phyloP scores from a whole-genome alignment of 1,140 invertebrate species.

The Lysiphlebus fabarum region DNA sequence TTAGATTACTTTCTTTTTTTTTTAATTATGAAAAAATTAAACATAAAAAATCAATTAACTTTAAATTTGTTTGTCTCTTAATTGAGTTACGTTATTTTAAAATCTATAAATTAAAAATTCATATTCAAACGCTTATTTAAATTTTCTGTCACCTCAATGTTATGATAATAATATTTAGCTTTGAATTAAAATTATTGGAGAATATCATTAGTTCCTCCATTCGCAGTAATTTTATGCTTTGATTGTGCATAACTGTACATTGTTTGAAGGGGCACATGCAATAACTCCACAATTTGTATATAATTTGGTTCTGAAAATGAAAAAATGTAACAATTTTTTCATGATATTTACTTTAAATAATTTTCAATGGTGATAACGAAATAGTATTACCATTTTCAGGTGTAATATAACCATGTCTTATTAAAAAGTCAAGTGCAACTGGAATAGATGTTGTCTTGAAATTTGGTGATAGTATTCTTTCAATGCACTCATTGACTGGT shows the following conservation, averaged over 20 bases:
- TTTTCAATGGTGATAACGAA: constrained; percentile 6
- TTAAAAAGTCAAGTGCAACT: constrained; percentile 86
- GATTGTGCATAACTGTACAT: constrained; percentile 59
- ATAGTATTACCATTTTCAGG: constrained; percentile 74
- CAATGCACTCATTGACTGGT: constrained; percentile 74
- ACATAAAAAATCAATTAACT: too few relatives aligned
- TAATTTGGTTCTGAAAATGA: constrained; percentile 73
- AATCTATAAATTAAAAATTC: too few relatives aligned
- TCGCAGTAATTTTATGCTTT: constrained; percentile 50
- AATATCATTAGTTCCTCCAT: constrained; percentile 47
- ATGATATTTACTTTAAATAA: constrained; percentile 1
- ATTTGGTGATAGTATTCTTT: constrained; percentile 74
- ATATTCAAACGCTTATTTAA: too few relatives aligned
- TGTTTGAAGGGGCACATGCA: constrained; percentile 81
- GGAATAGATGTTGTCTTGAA: constrained; percentile 92
- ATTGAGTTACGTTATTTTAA: too few relatives aligned
- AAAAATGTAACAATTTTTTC: constrained; percentile 13
- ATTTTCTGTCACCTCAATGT: too few relatives aligned
- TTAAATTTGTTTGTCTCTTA: too few relatives aligned
- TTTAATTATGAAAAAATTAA: too few relatives aligned
- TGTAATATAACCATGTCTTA: constrained; percentile 83
- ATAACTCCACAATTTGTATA: constrained; percentile 76
- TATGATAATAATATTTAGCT: too few relatives aligned
- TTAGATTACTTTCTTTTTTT: too few relatives aligned
- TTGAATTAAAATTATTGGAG: constrained; percentile 16